phyloP scores from a whole-genome alignment of 2,888 invertebrate genomes.

The Eupeodes latifasciatus region DNA sequence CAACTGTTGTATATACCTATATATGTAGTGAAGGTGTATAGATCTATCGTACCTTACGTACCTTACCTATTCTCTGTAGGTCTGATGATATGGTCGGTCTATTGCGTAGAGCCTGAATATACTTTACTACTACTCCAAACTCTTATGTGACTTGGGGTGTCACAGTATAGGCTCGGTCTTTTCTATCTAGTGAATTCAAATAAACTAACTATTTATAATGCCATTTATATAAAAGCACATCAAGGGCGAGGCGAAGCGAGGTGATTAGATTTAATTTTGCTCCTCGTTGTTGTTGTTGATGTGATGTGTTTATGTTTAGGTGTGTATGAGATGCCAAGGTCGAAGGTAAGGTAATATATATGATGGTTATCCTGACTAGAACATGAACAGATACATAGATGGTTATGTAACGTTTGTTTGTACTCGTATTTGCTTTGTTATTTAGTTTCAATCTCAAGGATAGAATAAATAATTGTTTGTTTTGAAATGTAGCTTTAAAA shows the following conservation, averaged over 20 bases:
- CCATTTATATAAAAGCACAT: slow-evolving; percentile 16
- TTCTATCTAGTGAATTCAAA: slow-evolving; percentile 34
- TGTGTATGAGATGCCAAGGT: slow-evolving; percentile 56
- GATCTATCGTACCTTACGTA: too few species aligned
- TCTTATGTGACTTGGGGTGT: slow-evolving; percentile 16
- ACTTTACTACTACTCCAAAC: too few species aligned
- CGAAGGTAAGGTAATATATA: not conserved
- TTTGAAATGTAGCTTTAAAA: too few species aligned
- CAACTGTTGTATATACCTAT: too few species aligned
- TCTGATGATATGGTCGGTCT: slow-evolving; percentile 25
- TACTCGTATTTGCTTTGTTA: not conserved
- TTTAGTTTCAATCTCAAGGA: slow-evolving; percentile 14
- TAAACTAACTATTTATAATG: slow-evolving; percentile 33
- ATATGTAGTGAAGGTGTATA: not conserved
- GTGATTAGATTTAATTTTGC: slow-evolving; percentile 49
- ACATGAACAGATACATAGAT: not conserved
- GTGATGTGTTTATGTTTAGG: not conserved
- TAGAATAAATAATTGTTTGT: not conserved
- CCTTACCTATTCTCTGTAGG: not conserved
- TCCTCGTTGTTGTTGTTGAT: not conserved
- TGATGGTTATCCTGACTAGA: slow-evolving; percentile 8
- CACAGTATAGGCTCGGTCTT: slow-evolving; percentile 22
- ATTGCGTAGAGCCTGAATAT: not conserved
- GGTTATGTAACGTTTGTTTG: too few species aligned
- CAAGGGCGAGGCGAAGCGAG: not conserved